These are phyloP conservation scores for Hypocryptadius cinnamomeus DNA, from an alignment of 2,113 vertebrate species.

Conservation along the genomic window DNA sequence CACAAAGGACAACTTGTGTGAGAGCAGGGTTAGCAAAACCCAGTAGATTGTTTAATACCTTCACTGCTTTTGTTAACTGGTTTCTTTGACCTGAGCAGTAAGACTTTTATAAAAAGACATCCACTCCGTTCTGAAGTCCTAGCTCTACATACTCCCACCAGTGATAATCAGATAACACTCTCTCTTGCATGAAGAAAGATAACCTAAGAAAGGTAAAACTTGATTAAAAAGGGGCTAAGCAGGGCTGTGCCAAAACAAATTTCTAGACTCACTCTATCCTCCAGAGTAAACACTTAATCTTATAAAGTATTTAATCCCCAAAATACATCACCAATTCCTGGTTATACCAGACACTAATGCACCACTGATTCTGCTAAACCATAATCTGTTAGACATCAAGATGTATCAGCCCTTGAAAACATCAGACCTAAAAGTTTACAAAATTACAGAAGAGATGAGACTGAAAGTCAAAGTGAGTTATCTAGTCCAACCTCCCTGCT, in stretches of 20 bases:
- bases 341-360: background rate
- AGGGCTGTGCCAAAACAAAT: background rate
- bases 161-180: background rate
- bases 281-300: background rate
- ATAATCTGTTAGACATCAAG: background rate
- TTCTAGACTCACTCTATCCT: background rate
- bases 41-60: background rate
- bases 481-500: background rate
- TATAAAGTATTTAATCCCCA: background rate
- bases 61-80: background rate
- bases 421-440: background rate
- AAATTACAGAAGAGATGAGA: background rate
- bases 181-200: fast-evolving
- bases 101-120: background rate
- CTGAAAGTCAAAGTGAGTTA: background rate
- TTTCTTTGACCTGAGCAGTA: background rate
- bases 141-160: background rate
- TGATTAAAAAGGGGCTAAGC: background rate
- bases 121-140: background rate
- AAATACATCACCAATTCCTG: background rate
- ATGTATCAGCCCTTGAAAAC: background rate
- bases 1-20: background rate
- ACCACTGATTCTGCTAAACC: background rate
- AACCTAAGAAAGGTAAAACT: background rate
- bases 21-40: background rate